Base-by-base conservation (phyloP, 2,113 vertebrate species). In the Gallinago media region DNA sequence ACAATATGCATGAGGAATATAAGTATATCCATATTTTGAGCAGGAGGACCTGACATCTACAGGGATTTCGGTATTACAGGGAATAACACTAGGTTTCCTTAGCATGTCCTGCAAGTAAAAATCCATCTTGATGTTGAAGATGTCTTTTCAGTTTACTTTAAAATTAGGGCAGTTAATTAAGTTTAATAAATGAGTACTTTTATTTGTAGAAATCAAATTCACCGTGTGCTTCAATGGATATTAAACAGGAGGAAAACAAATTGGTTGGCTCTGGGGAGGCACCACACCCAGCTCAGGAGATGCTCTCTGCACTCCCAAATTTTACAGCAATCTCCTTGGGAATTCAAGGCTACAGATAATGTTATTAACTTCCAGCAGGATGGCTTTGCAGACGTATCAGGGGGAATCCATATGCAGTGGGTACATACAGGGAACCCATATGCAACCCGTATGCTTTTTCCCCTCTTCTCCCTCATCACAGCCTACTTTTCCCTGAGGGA, bases 1-100 rank as follows among this genome's bases (percentile, higher is more conserved):
- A 75, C 70, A 93, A 86, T 95, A 94, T 95, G 79, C 77, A 95
- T 92, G 94, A 95, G 90, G 70, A 94, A 82, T 77, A 34, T 63
- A 96, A 61, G 55, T 61, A 54, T 61, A 85, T 65, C 67, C 44
- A 20, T 67, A 65, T 62, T 89, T 91, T 70, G 38, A 94, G 49
- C 56, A 44, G 62, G 59, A 72, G 47, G 36, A 78, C 82, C 32
- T 84, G 70, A 56, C 21, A 1, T 89, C 77, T 85, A n/a, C 52
- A 84, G 70, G 75, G 83, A 91, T 96, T 94, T 88, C 76, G 59
- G 55, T 63, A 81, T 71, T 84, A 67, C 29, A 74, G 50, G 44
- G 61, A 44, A 63, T 62, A 87, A 52, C 70, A 29, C 14, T 5
- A 20, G 23, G 21, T 89, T 91, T 75, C 26, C 38, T 85, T 62